Evolutionary conservation across 2,113 vertebrate species (phyloP).

Genomic region (Callipepla californica): DNA sequence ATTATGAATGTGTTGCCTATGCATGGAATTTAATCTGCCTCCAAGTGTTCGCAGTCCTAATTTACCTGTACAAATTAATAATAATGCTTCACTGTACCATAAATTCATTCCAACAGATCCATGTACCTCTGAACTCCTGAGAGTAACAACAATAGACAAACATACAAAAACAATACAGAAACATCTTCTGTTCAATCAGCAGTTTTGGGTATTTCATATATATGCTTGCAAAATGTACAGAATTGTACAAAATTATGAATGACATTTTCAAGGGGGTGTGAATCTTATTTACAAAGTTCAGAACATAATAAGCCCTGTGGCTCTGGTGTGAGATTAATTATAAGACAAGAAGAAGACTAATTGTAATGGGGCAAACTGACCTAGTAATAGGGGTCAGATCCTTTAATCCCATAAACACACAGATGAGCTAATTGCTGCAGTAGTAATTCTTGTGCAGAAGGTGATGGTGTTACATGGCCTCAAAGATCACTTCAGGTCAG

Average conservation of each 20-base stretch:
- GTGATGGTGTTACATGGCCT: background rate
- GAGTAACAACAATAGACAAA: background rate
- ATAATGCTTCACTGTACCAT: background rate
- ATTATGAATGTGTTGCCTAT: background rate
- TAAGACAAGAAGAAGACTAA: conserved; percentile 32
- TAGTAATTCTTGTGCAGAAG: background rate
- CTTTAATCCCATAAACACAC: conserved; percentile 38
- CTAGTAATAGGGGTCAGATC: conserved; percentile 24
- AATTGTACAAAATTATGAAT: background rate
- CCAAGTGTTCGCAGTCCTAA: background rate
- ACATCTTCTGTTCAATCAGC: background rate
- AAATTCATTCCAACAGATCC: background rate
- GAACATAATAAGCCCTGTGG: background rate
- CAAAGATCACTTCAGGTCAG: background rate
- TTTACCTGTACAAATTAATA: background rate
- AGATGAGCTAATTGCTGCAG: background rate
- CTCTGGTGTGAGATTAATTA: conserved; percentile 11
- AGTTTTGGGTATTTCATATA: background rate
- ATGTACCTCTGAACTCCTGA: background rate
- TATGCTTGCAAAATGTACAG: background rate
- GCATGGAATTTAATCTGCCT: background rate
- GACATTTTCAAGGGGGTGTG: accelerated
- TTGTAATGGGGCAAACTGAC: conserved; percentile 51
- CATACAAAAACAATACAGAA: too few relatives aligned
- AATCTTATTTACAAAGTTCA: background rate